These are phyloP conservation scores for Paedocypris sp. DNA, from an alignment of 2,113 vertebrate species.

Conservation along the genomic window DNA sequence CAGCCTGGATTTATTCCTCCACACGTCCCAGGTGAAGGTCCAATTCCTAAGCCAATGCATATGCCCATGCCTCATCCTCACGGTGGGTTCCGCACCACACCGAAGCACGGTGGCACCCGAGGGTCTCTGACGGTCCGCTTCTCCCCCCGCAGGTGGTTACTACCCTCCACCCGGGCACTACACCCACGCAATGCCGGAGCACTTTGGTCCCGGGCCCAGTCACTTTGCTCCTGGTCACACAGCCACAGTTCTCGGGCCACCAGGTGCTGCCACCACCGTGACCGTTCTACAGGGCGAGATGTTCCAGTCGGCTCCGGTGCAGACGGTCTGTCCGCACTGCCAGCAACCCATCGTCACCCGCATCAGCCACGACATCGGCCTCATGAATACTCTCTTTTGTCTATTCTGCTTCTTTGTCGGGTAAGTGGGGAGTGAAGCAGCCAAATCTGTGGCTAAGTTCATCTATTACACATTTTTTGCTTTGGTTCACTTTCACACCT, in stretches of 20 bases:
- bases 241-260: conserved; percentile 77
- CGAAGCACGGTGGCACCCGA: too few species aligned
- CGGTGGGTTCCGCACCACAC: conserved; percentile 50
- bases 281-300: conserved; percentile 94
- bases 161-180: conserved; percentile 62
- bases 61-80: conserved; percentile 56
- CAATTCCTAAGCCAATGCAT: conserved; percentile 61
- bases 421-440: conserved; percentile 54
- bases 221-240: conserved; percentile 75
- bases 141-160: conserved; percentile 60
- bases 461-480: background rate
- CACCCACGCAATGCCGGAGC: conserved; percentile 53
- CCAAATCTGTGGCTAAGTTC: background rate
- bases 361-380: conserved; percentile 83
- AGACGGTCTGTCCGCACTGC: conserved; percentile 94
- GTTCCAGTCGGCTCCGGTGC: conserved; percentile 84
- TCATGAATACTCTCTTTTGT: conserved; percentile 93
- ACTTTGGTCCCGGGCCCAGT: conserved; percentile 56
- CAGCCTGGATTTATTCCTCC: conserved; percentile 77
- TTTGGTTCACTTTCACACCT: background rate
- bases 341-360: conserved; percentile 92
- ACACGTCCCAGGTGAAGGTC: conserved; percentile 70
- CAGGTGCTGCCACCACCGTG: conserved; percentile 78
- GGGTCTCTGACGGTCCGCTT: too few species aligned
- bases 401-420: conserved; percentile 96